Evolutionary conservation across 2,113 vertebrate genomes (phyloP).

Genomic region (Leiothrix lutea): DNA sequence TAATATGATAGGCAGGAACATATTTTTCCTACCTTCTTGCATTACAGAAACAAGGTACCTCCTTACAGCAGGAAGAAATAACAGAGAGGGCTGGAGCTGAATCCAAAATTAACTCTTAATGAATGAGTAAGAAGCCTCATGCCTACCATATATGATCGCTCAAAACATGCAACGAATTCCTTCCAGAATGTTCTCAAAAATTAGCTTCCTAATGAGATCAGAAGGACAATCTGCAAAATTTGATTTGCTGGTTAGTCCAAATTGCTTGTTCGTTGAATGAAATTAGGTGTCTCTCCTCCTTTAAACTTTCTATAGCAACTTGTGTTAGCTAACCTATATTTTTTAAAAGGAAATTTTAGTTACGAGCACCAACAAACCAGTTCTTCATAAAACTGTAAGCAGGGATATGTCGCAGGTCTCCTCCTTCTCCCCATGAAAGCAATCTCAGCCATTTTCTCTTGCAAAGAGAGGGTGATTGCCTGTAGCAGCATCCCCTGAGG

Average conservation of each 20-base stretch:
- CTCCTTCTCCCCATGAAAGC: not conserved
- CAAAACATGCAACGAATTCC: not conserved
- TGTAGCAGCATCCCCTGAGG: not conserved
- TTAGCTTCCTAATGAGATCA: not conserved
- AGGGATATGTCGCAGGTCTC: not conserved
- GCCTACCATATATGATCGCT: not conserved
- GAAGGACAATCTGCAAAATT: not conserved
- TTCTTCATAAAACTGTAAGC: not conserved
- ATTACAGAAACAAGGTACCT: not conserved
- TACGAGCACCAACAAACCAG: not conserved
- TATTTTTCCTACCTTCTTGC: not conserved
- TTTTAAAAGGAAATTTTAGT: not conserved
- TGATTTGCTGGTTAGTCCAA: not conserved
- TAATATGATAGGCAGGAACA: not conserved
- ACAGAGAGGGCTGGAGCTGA: not conserved
- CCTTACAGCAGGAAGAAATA: not conserved
- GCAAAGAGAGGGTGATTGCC: not conserved
- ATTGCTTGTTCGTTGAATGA: not conserved
- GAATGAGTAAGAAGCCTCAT: not conserved
- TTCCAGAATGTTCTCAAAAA: not conserved
- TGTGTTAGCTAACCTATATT: not conserved
- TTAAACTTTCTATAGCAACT: not conserved
- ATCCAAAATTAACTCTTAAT: not conserved
- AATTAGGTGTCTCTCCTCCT: not conserved
- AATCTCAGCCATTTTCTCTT: not conserved